Conservation (phyloP, 2,797 vertebrate species). For the Remorina albescens region DNA sequence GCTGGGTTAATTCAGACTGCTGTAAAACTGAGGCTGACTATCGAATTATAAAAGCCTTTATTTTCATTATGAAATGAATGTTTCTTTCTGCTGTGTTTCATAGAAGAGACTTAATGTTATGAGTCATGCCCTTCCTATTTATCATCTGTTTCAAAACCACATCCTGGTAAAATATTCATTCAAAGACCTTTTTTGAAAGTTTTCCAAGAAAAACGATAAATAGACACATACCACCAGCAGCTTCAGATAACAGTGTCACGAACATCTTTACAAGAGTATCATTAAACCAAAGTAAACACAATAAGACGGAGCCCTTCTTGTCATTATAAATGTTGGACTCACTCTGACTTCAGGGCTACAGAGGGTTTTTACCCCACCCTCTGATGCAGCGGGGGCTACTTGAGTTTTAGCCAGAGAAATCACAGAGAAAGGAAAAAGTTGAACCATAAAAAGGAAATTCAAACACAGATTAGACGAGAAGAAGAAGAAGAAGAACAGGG, state of each 20-base stretch:
- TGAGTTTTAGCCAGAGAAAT: background rate
- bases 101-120: background rate
- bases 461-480: background rate
- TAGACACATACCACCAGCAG: background rate
- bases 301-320: background rate
- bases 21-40: no score
- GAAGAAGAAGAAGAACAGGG: background rate
- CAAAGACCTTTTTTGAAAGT: background rate
- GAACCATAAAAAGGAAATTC: background rate
- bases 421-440: background rate
- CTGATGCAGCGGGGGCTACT: no score
- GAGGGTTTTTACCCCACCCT: no score
- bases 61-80: no score
- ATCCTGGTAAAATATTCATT: background rate
- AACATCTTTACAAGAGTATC: background rate
- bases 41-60: no score
- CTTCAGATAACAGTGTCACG: background rate
- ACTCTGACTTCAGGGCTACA: background rate
- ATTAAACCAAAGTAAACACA: background rate
- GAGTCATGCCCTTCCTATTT: background rate
- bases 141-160: background rate
- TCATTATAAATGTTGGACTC: background rate
- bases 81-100: background rate
- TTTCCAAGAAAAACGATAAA: conserved; percentile 17
- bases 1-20: background rate